phyloP scores from a whole-genome alignment of 2,797 vertebrate genomes.

The Chaetophractus vellerosus region DNA sequence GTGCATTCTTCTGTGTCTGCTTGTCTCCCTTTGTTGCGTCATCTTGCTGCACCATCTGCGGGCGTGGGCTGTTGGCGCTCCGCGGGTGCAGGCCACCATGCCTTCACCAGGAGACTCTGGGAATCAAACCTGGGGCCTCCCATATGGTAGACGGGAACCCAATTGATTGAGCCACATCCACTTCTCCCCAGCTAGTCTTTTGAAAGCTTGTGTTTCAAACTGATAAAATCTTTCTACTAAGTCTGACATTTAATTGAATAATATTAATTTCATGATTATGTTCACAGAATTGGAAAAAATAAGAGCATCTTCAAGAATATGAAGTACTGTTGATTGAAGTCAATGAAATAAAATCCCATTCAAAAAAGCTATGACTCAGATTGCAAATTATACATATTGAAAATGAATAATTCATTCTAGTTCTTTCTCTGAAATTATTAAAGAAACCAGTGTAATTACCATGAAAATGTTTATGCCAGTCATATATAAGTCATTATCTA shows the following conservation, averaged over 20 bases:
- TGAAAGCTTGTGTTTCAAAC: not conserved
- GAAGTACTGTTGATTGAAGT: conserved; percentile 37
- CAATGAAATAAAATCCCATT: conserved; percentile 67
- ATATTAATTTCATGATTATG: conserved; percentile 76
- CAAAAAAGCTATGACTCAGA: conserved; percentile 23
- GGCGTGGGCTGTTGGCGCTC: too few relatives aligned
- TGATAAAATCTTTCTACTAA: conserved; percentile 67
- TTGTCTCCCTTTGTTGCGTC: too few relatives aligned
- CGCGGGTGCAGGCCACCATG: too few relatives aligned
- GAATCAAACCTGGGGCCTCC: too few relatives aligned
- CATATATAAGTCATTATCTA: conserved; percentile 62
- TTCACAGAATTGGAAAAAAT: conserved; percentile 61
- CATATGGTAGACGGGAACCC: too few relatives aligned
- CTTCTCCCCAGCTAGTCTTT: not conserved
- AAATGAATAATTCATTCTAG: conserved; percentile 39
- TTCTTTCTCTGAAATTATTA: conserved; percentile 47
- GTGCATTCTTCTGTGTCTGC: too few relatives aligned
- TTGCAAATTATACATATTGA: not conserved
- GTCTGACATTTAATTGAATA: conserved; percentile 64
- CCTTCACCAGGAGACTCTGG: too few relatives aligned
- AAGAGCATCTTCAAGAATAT: conserved; percentile 29
- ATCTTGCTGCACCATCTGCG: too few relatives aligned
- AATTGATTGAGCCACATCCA: too few relatives aligned
- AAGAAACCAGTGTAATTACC: conserved; percentile 72
- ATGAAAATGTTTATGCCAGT: conserved; percentile 42